These are phyloP conservation scores for Batillaria attramentaria DNA, from an alignment of 1,140 invertebrate species.

Conservation along the genomic window DNA sequence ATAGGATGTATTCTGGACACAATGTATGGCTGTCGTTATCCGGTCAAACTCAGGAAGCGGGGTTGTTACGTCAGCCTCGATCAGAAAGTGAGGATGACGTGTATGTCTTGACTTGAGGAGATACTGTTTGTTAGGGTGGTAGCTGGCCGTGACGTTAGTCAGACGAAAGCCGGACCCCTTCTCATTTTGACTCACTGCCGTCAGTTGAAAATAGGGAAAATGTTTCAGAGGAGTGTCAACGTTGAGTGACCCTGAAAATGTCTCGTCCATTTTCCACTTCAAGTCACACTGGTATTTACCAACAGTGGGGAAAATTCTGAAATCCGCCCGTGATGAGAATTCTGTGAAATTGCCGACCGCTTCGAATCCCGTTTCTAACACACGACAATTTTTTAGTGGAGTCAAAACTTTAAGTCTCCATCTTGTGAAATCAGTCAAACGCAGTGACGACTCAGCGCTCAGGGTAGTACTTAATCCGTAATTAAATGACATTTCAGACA, in stretches of 20 bases:
- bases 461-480: background rate
- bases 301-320: conserved; percentile 12
- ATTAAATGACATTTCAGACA: background rate
- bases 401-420: conserved; percentile 5
- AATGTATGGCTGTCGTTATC: too few relatives aligned
- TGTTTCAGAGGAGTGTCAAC: conserved; percentile 7
- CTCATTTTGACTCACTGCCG: background rate
- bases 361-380: conserved; percentile 13
- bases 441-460: background rate
- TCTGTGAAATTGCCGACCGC: background rate
- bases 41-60: background rate
- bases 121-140: background rate
- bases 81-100: background rate
- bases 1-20: too few relatives aligned
- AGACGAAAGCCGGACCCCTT: background rate
- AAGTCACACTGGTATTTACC: conserved; percentile 3
- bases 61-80: background rate
- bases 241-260: conserved; percentile 3
- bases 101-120: background rate
- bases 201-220: background rate
- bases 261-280: background rate
- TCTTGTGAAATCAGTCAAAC: background rate
- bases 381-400: background rate
- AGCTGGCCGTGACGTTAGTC: background rate
- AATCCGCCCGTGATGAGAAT: background rate